These are phyloP conservation scores for Parnassius smintheus DNA, from an alignment of 2,888 invertebrate genomes.

Conservation along the genomic window DNA sequence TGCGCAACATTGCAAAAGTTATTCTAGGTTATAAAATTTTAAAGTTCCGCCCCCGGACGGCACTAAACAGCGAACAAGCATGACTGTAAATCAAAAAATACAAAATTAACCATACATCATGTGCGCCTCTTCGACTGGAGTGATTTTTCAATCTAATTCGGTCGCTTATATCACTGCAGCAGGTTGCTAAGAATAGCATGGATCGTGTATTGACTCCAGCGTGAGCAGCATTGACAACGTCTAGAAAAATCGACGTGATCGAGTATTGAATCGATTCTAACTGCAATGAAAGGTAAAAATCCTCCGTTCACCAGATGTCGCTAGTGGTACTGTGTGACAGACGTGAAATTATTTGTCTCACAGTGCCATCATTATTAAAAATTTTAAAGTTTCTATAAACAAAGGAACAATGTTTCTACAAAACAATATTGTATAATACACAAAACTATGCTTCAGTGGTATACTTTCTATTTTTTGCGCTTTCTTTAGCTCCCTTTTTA, in stretches of 20 bases:
- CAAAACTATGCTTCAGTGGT: too few species aligned
- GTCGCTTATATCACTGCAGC: conserved; percentile 40
- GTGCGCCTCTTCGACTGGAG: conserved; percentile 30
- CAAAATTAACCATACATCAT: conserved; percentile 34
- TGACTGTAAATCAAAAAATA: conserved; percentile 25
- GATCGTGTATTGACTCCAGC: conserved; percentile 32
- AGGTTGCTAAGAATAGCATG: conserved; percentile 34
- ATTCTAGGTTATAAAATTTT: conserved; percentile 7
- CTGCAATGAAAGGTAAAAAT: too few species aligned
- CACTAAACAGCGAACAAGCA: conserved; percentile 6
- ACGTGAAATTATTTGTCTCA: too few species aligned
- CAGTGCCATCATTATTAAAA: too few species aligned
- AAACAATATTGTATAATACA: too few species aligned
- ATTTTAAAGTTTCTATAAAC: too few species aligned
- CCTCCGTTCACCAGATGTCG: too few species aligned
- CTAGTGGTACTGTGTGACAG: too few species aligned
- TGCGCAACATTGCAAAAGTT: background rate
- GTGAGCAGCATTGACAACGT: conserved; percentile 27
- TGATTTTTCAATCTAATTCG: conserved; percentile 39
- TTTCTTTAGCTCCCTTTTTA: too few species aligned
- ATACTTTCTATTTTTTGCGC: too few species aligned
- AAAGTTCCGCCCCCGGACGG: conserved; percentile 16
- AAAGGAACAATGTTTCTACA: too few species aligned
- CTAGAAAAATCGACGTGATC: conserved; percentile 27
- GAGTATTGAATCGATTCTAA: conserved; percentile 12